Conservation (phyloP, 2,797 vertebrate species). For the Lerista edwardsae region DNA sequence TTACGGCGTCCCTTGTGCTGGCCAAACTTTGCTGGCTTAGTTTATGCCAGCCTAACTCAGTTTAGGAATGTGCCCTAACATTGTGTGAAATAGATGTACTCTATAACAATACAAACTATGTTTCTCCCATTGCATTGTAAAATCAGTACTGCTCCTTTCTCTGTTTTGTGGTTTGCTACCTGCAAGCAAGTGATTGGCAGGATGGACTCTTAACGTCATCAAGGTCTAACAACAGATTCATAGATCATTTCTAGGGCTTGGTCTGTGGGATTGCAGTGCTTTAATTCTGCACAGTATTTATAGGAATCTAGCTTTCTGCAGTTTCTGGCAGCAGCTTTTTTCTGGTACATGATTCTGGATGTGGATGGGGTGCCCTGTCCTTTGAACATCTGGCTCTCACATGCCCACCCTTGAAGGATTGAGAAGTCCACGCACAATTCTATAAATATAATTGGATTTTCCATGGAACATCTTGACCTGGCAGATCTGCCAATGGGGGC, state of each 20-base stretch:
- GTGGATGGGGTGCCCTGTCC: background rate
- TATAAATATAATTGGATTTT: constrained; percentile 41
- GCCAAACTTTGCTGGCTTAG: too few relatives aligned
- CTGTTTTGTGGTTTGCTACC: background rate
- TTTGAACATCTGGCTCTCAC: background rate
- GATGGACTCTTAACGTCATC: background rate
- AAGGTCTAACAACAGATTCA: background rate
- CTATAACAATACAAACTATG: background rate
- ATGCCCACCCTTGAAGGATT: constrained; percentile 12
- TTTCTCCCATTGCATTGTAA: background rate
- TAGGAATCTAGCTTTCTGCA: background rate
- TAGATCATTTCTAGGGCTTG: background rate
- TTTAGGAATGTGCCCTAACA: too few relatives aligned
- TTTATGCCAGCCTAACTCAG: too few relatives aligned
- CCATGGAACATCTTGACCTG: constrained; percentile 39
- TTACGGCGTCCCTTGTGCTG: too few relatives aligned
- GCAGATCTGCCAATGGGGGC: constrained; percentile 4
- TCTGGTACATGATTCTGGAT: background rate
- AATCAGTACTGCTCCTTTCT: background rate
- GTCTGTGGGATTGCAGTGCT: background rate
- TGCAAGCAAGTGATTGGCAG: background rate
- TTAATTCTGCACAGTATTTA: background rate
- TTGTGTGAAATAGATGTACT: background rate
- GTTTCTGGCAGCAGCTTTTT: background rate
- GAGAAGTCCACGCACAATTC: background rate